Conservation (phyloP, 1,140 invertebrate genomes). For the Brachionus rubens region DNA sequence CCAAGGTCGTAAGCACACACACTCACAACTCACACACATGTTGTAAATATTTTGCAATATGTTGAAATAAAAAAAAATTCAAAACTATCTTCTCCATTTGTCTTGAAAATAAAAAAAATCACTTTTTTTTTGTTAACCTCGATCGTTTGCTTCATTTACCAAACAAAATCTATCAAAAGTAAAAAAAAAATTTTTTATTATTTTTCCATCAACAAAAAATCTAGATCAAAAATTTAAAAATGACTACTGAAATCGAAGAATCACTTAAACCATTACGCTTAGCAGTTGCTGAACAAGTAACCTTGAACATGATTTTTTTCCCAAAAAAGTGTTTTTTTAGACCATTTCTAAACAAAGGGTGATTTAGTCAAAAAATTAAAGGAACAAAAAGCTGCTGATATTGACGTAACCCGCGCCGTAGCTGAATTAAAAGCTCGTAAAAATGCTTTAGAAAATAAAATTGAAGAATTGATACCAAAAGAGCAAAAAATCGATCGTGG, state of each 20-base stretch:
- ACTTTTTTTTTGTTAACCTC: too few relatives aligned
- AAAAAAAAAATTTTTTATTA: background rate
- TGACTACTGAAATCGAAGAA: constrained; percentile 42
- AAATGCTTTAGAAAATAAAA: constrained; percentile 27
- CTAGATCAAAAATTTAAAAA: background rate
- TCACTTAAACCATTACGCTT: constrained; percentile 26
- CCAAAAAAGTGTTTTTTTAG: background rate
- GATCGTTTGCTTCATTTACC: too few relatives aligned
- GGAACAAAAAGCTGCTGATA: constrained; percentile 7
- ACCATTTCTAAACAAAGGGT: background rate
- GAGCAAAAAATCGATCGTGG: constrained; percentile 40
- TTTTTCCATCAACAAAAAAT: background rate
- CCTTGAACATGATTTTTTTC: background rate
- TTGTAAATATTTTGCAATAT: constrained; percentile 18
- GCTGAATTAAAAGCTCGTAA: constrained; percentile 38
- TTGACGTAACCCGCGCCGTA: constrained; percentile 20
- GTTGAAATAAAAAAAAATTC: background rate
- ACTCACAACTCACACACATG: background rate
- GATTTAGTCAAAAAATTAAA: constrained; percentile 43
- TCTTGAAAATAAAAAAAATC: too few relatives aligned
- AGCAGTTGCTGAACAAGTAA: constrained; percentile 34
- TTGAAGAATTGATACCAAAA: constrained; percentile 43
- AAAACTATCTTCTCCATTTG: background rate
- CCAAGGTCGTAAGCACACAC: background rate
- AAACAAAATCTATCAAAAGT: too few relatives aligned